Percentiles rank a stretch among this genome's conserved stretches.
Evolutionary conservation across 1,140 invertebrate species (phyloP).

Genomic region (Ladona fulva): DNA sequence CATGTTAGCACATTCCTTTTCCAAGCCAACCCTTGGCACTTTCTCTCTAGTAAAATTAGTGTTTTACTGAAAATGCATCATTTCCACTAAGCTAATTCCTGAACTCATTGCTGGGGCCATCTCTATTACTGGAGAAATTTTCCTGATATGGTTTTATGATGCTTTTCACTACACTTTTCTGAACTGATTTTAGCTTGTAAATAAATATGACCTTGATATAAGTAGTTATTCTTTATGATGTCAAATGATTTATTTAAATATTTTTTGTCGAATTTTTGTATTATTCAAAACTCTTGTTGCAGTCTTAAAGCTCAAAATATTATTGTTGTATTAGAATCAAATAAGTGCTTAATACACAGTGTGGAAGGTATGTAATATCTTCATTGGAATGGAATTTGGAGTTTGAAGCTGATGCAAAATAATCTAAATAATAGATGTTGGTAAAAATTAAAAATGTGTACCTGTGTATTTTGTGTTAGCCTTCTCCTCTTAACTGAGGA

Average conservation of each 20-base stretch:
- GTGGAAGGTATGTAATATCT: background rate
- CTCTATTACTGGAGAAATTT: background rate
- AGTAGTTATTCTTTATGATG: background rate
- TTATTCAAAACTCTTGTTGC: background rate
- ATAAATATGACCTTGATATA: background rate
- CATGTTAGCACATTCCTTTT: background rate
- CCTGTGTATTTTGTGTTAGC: conserved; percentile 4
- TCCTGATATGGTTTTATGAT: background rate
- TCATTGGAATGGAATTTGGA: background rate
- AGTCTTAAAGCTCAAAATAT: background rate
- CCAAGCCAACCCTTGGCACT: background rate
- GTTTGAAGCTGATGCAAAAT: background rate
- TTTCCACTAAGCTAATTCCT: background rate
- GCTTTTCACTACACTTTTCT: background rate
- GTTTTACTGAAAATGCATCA: background rate
- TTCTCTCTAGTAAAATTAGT: background rate
- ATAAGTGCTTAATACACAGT: background rate
- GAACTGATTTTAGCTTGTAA: conserved; percentile 7
- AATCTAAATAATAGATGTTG: conserved; percentile 7
- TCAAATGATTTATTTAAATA: background rate
- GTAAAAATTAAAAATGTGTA: background rate
- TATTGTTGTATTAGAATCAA: background rate
- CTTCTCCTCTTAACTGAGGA: background rate
- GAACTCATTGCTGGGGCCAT: background rate
- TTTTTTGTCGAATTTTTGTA: background rate